phyloP scores from a whole-genome alignment of 1,140 invertebrate species.

The Bombus terrestris region DNA sequence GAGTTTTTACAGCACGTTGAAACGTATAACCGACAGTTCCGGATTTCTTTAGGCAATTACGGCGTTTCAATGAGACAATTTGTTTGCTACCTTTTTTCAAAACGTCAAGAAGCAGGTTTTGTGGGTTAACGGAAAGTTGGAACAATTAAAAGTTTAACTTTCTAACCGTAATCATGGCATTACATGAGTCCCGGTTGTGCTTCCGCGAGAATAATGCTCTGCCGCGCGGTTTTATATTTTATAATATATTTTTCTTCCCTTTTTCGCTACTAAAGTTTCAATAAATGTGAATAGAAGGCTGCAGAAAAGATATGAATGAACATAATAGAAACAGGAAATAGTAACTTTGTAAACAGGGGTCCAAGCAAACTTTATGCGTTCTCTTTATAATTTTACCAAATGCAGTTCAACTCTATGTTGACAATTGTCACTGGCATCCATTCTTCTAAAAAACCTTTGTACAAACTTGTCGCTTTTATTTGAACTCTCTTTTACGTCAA shows the following conservation, averaged over 20 bases:
- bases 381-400: not conserved
- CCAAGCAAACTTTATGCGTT: not conserved
- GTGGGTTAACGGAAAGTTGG: not conserved
- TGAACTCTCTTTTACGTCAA: not conserved
- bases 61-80: not conserved
- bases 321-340: not conserved
- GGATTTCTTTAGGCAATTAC: conserved; percentile 1
- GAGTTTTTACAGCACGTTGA: conserved; percentile 1
- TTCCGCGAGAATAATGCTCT: not conserved
- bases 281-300: not conserved
- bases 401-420: not conserved
- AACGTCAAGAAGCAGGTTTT: not conserved
- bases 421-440: not conserved
- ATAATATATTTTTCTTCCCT: not conserved
- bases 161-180: not conserved
- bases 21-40: conserved; percentile 4
- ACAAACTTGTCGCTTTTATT: not conserved
- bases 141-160: not conserved
- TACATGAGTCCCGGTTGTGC: not conserved
- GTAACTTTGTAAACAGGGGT: not conserved
- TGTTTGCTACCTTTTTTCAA: not conserved
- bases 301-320: not conserved
- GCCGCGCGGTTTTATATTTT: not conserved
- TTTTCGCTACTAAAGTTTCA: not conserved
- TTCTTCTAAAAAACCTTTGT: not conserved